phyloP scores from a whole-genome alignment of 2,113 vertebrate genomes.

The Fregetta grallaria region DNA sequence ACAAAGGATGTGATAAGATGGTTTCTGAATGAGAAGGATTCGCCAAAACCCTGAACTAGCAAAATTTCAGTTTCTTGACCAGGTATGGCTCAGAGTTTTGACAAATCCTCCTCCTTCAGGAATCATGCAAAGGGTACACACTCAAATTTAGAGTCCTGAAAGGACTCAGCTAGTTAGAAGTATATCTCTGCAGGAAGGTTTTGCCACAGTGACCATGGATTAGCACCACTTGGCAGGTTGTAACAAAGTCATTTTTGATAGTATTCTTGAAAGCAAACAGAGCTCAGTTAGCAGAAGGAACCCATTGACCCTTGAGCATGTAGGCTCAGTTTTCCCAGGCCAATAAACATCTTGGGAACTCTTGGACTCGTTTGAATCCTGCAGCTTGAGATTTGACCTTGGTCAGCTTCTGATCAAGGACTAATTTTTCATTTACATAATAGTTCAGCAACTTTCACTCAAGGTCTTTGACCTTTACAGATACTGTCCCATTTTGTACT shows the following conservation, averaged over 20 bases:
- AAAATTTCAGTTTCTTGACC: background rate
- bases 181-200: background rate
- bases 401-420: background rate
- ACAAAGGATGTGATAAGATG: background rate
- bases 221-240: background rate
- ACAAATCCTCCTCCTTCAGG: background rate
- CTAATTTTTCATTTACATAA: background rate
- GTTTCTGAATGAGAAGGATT: background rate
- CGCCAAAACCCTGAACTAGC: background rate
- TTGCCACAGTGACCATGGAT: background rate
- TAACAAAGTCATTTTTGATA: background rate
- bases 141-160: background rate
- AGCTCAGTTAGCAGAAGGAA: background rate
- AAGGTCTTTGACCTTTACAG: background rate
- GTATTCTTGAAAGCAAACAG: background rate
- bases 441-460: background rate
- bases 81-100: background rate
- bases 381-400: background rate
- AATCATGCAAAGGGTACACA: background rate
- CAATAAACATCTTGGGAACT: background rate
- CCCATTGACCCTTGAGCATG: background rate
- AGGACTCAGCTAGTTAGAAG: background rate
- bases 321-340: background rate
- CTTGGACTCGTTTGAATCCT: background rate
- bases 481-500: background rate